Conservation (phyloP, 2,888 invertebrate species). For the Netelia inedita region DNA sequence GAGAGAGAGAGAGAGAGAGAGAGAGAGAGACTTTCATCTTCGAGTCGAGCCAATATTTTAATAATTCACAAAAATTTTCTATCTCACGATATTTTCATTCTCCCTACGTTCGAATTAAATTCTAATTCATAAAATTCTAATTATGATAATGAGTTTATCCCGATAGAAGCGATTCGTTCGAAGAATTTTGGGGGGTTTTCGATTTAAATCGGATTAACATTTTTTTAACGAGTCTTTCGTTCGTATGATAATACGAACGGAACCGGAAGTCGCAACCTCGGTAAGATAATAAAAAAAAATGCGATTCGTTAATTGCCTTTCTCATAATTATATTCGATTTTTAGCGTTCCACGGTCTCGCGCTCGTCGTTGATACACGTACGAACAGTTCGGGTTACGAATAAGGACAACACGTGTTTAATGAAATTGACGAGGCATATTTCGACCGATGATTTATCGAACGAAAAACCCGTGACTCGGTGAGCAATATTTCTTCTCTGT, state of each 20-base stretch:
- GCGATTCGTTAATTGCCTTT: not conserved
- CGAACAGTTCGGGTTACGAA: not conserved
- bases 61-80: too few species aligned
- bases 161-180: too few species aligned
- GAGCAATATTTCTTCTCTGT: conserved; percentile 21
- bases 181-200: not conserved
- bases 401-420: too few species aligned
- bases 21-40: too few species aligned
- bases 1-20: too few species aligned
- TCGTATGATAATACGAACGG: conserved; percentile 23
- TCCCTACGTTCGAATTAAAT: too few species aligned
- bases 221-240: not conserved
- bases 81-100: not conserved
- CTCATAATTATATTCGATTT: not conserved
- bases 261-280: conserved; percentile 54
- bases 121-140: too few species aligned
- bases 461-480: conserved; percentile 13
- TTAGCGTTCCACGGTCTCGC: not conserved
- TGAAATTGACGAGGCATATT: too few species aligned
- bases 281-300: not conserved
- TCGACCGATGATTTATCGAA: conserved; percentile 38
- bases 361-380: not conserved
- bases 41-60: too few species aligned
- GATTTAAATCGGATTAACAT: not conserved
- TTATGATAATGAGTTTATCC: too few species aligned